phyloP scores from a whole-genome alignment of 2,113 vertebrate species.

The Phyllostomus hastatus region DNA sequence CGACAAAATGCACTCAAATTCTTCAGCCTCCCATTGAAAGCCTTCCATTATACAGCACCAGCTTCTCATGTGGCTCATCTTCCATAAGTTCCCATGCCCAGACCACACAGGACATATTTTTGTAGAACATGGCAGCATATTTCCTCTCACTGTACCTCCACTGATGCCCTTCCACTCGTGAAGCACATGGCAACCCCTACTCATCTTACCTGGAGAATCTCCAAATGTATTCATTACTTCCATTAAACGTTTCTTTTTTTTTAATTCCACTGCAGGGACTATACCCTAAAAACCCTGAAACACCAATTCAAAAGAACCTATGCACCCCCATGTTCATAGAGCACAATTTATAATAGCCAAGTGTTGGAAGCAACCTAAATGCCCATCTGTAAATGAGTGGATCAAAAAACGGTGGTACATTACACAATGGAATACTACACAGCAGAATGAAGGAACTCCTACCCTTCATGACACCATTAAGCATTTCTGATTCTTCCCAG shows the following conservation, averaged over 20 bases:
- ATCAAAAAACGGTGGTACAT: too few species aligned
- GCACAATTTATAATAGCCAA: too few species aligned
- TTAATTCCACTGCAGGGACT: too few species aligned
- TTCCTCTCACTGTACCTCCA: not conserved
- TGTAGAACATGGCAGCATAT: not conserved
- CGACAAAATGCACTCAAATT: not conserved
- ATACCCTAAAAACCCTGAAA: too few species aligned
- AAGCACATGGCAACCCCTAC: rapidly evolving
- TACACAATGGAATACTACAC: too few species aligned
- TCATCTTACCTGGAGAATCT: not conserved
- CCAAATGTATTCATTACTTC: not conserved
- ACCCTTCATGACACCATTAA: not conserved
- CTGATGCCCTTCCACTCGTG: not conserved
- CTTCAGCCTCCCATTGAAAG: not conserved
- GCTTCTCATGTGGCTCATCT: not conserved
- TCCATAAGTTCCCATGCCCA: not conserved
- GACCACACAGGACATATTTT: not conserved
- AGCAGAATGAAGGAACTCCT: too few species aligned
- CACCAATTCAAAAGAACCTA: too few species aligned
- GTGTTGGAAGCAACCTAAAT: too few species aligned
- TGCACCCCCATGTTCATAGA: too few species aligned
- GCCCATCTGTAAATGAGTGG: too few species aligned
- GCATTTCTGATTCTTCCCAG: not conserved
- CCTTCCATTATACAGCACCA: not conserved
- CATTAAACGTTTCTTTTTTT: not conserved